Evolutionary conservation across 2,888 invertebrate species (phyloP), one percentile per base, ranked within the genome.

Genomic region (Apodemia mormo): DNA sequence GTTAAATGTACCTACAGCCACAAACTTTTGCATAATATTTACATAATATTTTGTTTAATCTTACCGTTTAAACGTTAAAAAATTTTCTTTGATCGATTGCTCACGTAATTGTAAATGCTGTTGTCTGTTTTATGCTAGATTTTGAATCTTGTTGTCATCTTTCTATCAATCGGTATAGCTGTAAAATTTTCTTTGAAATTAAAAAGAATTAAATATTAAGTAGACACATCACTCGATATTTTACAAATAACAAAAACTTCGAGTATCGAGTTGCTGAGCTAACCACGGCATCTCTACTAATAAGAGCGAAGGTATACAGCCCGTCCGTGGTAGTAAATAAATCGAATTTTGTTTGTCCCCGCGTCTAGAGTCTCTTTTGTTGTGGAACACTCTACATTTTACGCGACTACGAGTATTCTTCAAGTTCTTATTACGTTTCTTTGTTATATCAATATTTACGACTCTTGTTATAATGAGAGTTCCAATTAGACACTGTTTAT

Each of bases 271-370:
- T 49, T 1, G 49, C 14, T 3, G 43, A 10, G 33, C 12, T 58
- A 29, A 30, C 10, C 58, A 30, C 12, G 30, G 7, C 58, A 30
- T 58, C 58, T 30, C 58, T 58, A 76, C 76, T 77, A 78, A 78
- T 77, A 78, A 76, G 76, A 75, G 71, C 65, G 68, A 68, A 74
- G 76, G 75, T 75, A 76, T 73, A 75, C 70, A 76, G 77, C 72
- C 67, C 71, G 74, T 70, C 73, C 72, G 70, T 67, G 71, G 67
- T 65, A 72, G 74, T 77, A 79, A 80, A 83, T 82, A 83, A 83
- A 83, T 83, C 78, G 78, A 82, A 82, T 83, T 82, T 80, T 77
- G 78, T 78, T 76, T 76, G 76, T 79, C 78, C 71, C 68, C 61
- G 75, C 71, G 75, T 73, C 74, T 79, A 73, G 77, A 77, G 75